These are phyloP conservation scores for Melanotaenia pygmaea DNA, from an alignment of 2,797 vertebrate genomes.

Conservation along the genomic window DNA sequence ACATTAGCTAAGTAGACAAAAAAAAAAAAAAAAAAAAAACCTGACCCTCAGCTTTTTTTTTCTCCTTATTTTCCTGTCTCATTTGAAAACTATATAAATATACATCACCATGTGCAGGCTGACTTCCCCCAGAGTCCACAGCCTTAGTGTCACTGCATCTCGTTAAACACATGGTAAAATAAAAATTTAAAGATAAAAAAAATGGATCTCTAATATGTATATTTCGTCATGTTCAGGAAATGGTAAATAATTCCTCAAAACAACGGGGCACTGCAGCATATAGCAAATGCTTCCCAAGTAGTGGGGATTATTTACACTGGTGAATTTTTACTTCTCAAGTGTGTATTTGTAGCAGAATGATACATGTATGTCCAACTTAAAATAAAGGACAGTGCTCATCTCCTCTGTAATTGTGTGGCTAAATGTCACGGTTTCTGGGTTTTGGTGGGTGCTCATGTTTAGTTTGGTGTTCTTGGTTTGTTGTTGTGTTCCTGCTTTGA, in stretches of 20 bases:
- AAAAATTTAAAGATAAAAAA: not conserved
- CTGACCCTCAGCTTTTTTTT: not conserved
- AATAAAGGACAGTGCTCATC: too few species aligned
- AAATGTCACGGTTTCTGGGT: too few species aligned
- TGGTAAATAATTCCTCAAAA: not conserved
- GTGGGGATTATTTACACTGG: not conserved
- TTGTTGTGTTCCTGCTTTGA: too few species aligned
- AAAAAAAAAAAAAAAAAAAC: not conserved
- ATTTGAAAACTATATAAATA: constrained; percentile 5
- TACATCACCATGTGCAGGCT: not conserved
- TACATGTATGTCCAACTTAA: too few species aligned
- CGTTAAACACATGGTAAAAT: not conserved
- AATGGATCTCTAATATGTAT: not conserved
- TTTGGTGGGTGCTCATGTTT: too few species aligned
- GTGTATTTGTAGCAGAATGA: too few species aligned
- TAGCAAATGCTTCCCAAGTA: not conserved
- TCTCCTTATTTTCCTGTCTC: not conserved
- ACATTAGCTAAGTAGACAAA: constrained; percentile 6
- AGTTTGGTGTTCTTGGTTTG: too few species aligned
- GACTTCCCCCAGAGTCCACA: not conserved
- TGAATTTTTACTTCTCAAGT: constrained; percentile 4
- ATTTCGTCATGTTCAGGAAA: not conserved
- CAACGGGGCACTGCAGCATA: too few species aligned
- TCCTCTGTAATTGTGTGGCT: not conserved
- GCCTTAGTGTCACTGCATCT: not conserved